These are phyloP conservation scores for Papilio helenus DNA, from an alignment of 1,140 invertebrate genomes.

Conservation along the genomic window DNA sequence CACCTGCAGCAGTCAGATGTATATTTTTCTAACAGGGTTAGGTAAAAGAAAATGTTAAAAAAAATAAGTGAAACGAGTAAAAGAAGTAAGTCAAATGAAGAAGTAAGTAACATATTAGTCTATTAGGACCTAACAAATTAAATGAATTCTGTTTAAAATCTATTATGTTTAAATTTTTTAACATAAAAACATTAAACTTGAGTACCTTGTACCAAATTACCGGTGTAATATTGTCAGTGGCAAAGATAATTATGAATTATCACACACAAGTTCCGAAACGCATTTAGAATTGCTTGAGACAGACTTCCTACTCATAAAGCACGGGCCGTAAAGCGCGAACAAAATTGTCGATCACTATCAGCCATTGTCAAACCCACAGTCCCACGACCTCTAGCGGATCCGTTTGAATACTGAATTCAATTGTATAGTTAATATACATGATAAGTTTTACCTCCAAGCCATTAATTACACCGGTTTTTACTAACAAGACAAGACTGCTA, in stretches of 20 bases:
- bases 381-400: constrained; percentile 68
- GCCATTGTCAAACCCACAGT: constrained; percentile 54
- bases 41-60: too few relatives aligned
- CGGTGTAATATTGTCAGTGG: constrained; percentile 27
- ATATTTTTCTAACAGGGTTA: too few relatives aligned
- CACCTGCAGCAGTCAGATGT: too few relatives aligned
- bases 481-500: constrained; percentile 57
- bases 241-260: constrained; percentile 40
- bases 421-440: constrained; percentile 58
- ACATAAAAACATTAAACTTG: background rate
- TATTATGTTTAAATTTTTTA: background rate
- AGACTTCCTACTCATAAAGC: constrained; percentile 66
- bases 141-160: background rate
- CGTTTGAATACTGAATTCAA: constrained; percentile 65
- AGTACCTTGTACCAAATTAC: background rate
- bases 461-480: constrained; percentile 69
- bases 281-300: constrained; percentile 35
- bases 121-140: background rate
- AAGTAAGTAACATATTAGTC: background rate
- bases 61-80: too few relatives aligned
- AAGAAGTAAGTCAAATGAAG: too few relatives aligned
- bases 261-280: constrained; percentile 33
- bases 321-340: constrained; percentile 60
- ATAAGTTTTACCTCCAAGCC: constrained; percentile 59
- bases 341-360: constrained; percentile 71